phyloP scores from a whole-genome alignment of 1,140 invertebrate genomes.

The Forficula auricularia region DNA sequence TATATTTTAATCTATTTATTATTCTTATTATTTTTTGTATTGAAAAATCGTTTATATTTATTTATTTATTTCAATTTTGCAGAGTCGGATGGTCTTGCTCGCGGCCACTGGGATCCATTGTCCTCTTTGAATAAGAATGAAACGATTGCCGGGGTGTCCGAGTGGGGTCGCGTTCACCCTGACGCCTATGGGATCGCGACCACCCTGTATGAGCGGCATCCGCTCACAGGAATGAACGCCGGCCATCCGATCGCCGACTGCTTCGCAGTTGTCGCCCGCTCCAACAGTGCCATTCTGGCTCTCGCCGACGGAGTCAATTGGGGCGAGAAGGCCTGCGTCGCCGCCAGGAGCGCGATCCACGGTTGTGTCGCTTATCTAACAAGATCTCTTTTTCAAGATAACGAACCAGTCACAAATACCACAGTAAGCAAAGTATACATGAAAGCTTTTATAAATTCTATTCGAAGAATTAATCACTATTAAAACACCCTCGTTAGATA shows the following conservation, averaged over 20 bases:
- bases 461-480: background rate
- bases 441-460: background rate
- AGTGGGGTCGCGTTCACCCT: conserved; percentile 47
- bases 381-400: conserved; percentile 33
- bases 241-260: conserved; percentile 83
- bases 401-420: conserved; percentile 32
- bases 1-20: no score
- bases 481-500: conserved; percentile 18
- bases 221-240: conserved; percentile 50
- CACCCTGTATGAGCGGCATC: conserved; percentile 64
- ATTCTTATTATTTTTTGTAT: no score
- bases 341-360: conserved; percentile 74
- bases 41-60: no score
- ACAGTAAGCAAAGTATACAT: conserved; percentile 20
- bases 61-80: no score
- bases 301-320: conserved; percentile 89
- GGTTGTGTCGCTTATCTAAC: conserved; percentile 75
- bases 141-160: conserved; percentile 39
- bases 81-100: no score
- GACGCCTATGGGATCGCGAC: conserved; percentile 46
- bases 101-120: no score
- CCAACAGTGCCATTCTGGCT: conserved; percentile 62
- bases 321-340: conserved; percentile 74
- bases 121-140: no score
- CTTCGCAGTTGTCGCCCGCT: conserved; percentile 63